phyloP scores from a whole-genome alignment of 2,113 vertebrate species.

The Amblyopsis rosae region DNA sequence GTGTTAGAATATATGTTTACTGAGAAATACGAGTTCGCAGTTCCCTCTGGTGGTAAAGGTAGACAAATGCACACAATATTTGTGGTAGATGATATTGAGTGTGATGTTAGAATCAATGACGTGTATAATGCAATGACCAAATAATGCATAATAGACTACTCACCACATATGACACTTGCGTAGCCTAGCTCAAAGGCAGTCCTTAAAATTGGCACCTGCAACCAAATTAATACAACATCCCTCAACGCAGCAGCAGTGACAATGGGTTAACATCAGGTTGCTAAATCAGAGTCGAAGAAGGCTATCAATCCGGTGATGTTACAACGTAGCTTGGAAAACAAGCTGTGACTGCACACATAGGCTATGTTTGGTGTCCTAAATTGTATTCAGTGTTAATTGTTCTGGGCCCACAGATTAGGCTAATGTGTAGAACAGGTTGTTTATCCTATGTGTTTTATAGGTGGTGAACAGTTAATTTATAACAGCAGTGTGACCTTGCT shows the following conservation, averaged over 20 bases:
- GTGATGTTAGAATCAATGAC: not conserved
- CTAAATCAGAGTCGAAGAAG: not conserved
- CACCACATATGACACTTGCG: constrained; percentile 2
- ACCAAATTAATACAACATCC: not conserved
- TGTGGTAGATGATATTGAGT: not conserved
- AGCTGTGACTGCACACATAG: not conserved
- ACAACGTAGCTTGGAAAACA: not conserved
- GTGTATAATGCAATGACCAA: not conserved
- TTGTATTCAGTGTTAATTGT: not conserved
- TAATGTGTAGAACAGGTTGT: not conserved
- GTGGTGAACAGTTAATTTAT: no score
- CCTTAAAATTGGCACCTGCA: not conserved
- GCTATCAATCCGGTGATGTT: constrained; percentile 3
- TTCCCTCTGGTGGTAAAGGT: constrained; percentile 30
- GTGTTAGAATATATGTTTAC: not conserved
- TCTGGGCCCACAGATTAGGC: not conserved
- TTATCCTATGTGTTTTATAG: not conserved
- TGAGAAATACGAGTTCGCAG: constrained; percentile 12
- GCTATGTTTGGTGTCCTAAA: not conserved
- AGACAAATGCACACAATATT: constrained; percentile 13
- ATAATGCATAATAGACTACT: no score
- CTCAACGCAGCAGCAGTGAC: constrained; percentile 25
- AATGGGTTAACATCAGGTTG: not conserved
- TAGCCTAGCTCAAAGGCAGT: not conserved
- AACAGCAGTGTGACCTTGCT: no score